Evolutionary conservation across 1,140 invertebrate genomes (phyloP), one percentile per base, ranked within the genome.

Genomic region (Zaprionus kolodkinae): DNA sequence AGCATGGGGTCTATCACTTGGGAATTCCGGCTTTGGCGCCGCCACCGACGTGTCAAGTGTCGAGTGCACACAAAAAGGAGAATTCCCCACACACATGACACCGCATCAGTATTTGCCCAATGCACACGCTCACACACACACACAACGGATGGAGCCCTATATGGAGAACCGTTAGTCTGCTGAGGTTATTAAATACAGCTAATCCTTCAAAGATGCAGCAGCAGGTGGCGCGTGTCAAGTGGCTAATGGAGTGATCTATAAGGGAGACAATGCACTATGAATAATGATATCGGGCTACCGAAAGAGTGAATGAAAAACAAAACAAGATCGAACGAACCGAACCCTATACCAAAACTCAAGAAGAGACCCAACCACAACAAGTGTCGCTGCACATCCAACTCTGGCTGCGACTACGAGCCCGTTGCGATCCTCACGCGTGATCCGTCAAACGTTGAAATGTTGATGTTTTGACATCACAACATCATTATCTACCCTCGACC

Each of bases 401-500:
- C 35, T 36, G 27, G 36, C 35, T 33, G 48, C 11, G 57, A 55
- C 50, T 61, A 5, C 27, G 27, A 30, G 27, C 27, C 27, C 27
- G 1, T 30, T 30, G 71, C 61, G 84, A 87, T 88, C 83, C 85
- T 88, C 85, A 84, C 77, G 76, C 76, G 72, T 73, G 80, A 84
- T 87, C 80, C 70, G 84, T 88, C 80, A 84, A 70, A 69, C 64
- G 66, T 79, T 78, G 73, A 79, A 73, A 84, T 76, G 70, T 74
- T 78, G 77, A 84, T 88, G 85, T 87, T 88, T 87, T 87, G 84
- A 87, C 84, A 88, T 68, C 85, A 73, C 84, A 87, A 86, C 83
- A 84, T 88, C 84, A 87, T 87, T 87, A 87, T 87, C 84, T 80
- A 64, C 77, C 76, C 72, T 67, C 68, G 60, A 57, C 33, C 64